A percentile compares a stretch with the other conserved stretches of the same genome.
These are phyloP conservation scores for Zaprionus africanus DNA, from an alignment of 1,140 invertebrate genomes.

Conservation along the genomic window DNA sequence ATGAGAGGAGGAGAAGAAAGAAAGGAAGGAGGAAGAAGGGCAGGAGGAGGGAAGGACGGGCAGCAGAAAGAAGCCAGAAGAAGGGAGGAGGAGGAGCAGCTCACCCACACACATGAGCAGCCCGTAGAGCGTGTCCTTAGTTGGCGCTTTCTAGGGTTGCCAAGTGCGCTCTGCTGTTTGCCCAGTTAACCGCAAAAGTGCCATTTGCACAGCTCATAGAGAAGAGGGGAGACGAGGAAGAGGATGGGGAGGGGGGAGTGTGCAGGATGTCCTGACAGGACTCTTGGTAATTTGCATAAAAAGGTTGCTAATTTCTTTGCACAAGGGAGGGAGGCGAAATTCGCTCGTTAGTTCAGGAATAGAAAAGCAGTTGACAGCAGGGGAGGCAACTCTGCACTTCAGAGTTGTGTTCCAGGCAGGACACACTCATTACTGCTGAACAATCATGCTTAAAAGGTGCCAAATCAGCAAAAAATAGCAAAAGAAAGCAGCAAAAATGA, in stretches of 20 bases:
- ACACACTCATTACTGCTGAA: constrained; percentile 51
- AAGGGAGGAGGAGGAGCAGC: not conserved
- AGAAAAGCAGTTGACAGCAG: constrained; percentile 60
- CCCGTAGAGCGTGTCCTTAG: constrained; percentile 10
- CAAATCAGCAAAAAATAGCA: constrained; percentile 37
- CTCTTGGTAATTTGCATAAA: constrained; percentile 75
- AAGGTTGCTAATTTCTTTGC: constrained; percentile 73
- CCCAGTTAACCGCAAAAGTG: constrained; percentile 68
- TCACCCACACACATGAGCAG: constrained; percentile 18
- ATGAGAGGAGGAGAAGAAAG: constrained; percentile 4
- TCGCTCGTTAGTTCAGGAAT: constrained; percentile 58
- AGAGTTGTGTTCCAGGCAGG: constrained; percentile 6
- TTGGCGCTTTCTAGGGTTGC: constrained; percentile 9
- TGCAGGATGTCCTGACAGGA: constrained; percentile 5
- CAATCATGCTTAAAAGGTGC: constrained; percentile 45
- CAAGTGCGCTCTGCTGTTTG: constrained; percentile 58
- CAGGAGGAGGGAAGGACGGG: constrained; percentile 4
- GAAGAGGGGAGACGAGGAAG: too few relatives aligned
- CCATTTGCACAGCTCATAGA: constrained; percentile 23
- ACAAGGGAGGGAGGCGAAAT: constrained; percentile 16
- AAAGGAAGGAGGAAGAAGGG: constrained; percentile 16
- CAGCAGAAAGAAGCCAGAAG: constrained; percentile 19
- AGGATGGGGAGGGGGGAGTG: not conserved
- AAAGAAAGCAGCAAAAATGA: not conserved
- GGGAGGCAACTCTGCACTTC: constrained; percentile 1